Conservation (phyloP, 2,797 vertebrate genomes). For the Tadarida brasiliensis region DNA sequence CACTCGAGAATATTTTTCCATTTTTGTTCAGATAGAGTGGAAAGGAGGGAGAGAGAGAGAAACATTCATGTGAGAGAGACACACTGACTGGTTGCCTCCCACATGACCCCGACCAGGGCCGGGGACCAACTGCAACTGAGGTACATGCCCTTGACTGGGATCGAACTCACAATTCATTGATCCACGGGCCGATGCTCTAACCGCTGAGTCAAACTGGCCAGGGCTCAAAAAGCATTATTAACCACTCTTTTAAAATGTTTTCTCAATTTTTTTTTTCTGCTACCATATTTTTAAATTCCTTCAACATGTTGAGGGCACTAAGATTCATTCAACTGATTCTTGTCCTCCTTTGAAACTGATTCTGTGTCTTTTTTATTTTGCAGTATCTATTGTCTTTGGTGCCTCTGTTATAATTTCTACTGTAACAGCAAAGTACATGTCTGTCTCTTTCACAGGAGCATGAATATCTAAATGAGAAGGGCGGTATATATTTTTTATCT, state of each 20-base stretch:
- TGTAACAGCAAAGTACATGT: not conserved
- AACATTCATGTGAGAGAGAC: too few species aligned
- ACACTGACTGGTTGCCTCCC: too few species aligned
- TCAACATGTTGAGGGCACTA: not conserved
- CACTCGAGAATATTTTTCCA: too few species aligned
- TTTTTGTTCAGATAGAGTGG: too few species aligned
- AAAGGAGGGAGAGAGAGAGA: too few species aligned
- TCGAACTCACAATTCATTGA: too few species aligned
- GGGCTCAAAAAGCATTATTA: not conserved
- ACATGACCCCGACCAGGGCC: too few species aligned
- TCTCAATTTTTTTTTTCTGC: not conserved
- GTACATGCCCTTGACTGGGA: too few species aligned
- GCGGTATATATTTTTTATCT: not conserved
- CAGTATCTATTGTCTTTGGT: not conserved
- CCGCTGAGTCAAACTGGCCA: too few species aligned
- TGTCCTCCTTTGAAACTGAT: not conserved
- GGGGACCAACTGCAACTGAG: too few species aligned
- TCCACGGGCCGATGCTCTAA: too few species aligned
- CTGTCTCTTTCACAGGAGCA: not conserved
- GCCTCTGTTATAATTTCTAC: not conserved
- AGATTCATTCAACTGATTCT: not conserved
- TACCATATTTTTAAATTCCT: not conserved
- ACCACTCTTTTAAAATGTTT: not conserved
- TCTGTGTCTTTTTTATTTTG: not conserved
- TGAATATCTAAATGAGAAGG: not conserved